Conservation (phyloP, 2,113 vertebrate genomes). For the Tricholaema leucomelas region DNA sequence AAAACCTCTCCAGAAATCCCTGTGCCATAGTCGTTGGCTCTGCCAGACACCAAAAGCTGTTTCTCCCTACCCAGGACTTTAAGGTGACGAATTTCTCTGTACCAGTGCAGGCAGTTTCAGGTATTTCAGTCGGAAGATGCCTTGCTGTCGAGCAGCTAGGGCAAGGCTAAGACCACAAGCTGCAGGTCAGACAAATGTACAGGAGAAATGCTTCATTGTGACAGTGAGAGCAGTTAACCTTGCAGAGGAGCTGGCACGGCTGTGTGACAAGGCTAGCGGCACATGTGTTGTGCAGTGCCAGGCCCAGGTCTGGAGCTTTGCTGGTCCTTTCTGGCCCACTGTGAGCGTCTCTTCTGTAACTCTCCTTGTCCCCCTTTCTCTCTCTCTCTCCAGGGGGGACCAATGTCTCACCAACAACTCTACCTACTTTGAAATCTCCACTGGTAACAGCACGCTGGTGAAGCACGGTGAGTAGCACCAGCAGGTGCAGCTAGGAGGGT, state of each 20-base stretch:
- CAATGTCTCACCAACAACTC: slow-evolving; percentile 29
- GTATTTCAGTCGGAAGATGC: background rate
- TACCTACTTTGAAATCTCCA: background rate
- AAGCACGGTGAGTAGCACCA: background rate
- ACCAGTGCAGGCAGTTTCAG: background rate
- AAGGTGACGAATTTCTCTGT: background rate
- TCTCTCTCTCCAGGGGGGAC: background rate
- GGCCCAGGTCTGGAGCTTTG: background rate
- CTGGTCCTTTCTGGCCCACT: rapidly evolving
- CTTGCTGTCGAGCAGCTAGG: background rate
- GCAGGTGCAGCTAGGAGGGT: rapidly evolving
- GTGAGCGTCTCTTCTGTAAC: rapidly evolving
- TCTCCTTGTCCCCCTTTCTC: background rate
- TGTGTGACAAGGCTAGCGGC: background rate
- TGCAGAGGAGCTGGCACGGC: rapidly evolving
- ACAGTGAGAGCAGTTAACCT: background rate
- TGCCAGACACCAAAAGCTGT: background rate
- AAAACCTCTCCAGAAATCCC: background rate
- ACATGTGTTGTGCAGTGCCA: rapidly evolving
- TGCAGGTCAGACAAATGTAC: rapidly evolving
- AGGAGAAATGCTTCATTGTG: background rate
- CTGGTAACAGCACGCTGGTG: background rate
- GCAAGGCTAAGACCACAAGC: background rate
- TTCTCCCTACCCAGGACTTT: background rate
- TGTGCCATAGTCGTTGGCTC: rapidly evolving